A percentile compares a stretch with the other conserved stretches of the same genome.
Evolutionary conservation across 2,113 vertebrate genomes (phyloP).

Genomic region (Circaetus gallicus): DNA sequence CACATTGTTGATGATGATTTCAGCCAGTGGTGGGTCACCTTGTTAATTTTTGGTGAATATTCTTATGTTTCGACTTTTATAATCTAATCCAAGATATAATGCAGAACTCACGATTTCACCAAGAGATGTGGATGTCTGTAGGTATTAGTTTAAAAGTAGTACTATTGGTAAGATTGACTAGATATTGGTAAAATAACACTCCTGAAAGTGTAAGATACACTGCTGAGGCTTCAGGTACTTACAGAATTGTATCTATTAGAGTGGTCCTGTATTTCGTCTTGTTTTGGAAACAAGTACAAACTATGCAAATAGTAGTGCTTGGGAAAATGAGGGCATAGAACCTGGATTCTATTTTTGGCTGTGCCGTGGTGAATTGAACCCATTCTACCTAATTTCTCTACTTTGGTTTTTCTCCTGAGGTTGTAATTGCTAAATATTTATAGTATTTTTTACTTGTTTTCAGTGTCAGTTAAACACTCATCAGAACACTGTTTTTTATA

Average conservation of each 20-base stretch:
- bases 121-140: neutral
- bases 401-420: neutral
- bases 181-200: neutral
- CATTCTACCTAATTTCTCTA: neutral
- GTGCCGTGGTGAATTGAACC: neutral
- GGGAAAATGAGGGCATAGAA: neutral
- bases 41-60: neutral
- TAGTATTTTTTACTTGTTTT: neutral
- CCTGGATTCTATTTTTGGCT: neutral
- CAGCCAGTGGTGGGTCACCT: constrained; percentile 60
- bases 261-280: neutral
- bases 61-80: neutral
- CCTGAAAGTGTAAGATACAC: neutral
- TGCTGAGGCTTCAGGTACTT: neutral
- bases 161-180: neutral
- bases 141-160: neutral
- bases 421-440: neutral
- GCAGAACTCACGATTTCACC: neutral
- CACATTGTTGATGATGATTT: constrained; percentile 63
- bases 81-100: neutral
- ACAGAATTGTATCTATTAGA: neutral
- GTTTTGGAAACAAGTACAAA: neutral
- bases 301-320: neutral
- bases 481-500: neutral
- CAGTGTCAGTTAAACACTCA: neutral